phyloP scores from a whole-genome alignment of 1,140 invertebrate species.

The Uloborus diversus region DNA sequence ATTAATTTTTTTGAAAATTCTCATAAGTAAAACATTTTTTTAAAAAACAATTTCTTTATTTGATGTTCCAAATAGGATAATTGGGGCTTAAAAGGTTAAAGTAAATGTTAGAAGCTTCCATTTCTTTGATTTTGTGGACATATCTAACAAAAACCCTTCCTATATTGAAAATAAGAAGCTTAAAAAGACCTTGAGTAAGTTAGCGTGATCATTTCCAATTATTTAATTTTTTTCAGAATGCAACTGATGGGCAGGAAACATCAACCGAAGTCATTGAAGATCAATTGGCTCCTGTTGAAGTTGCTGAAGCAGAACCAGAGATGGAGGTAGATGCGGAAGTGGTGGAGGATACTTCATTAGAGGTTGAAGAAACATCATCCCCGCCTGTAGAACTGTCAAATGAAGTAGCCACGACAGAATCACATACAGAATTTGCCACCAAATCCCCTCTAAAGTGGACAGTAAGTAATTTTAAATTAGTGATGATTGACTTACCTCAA shows the following conservation, averaged over 20 bases:
- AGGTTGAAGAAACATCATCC: background rate
- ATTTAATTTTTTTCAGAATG: background rate
- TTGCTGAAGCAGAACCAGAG: background rate
- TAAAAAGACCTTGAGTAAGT: too few species aligned
- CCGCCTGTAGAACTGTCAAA: background rate
- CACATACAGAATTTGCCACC: conserved; percentile 38
- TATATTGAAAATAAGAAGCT: too few species aligned
- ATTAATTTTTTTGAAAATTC: too few species aligned
- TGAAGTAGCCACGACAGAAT: background rate
- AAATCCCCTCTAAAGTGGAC: conserved; percentile 60
- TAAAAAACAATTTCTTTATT: too few species aligned
- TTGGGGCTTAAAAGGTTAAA: too few species aligned
- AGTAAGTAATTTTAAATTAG: conserved; percentile 56
- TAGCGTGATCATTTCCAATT: too few species aligned
- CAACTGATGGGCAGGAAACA: background rate
- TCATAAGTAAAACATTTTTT: too few species aligned
- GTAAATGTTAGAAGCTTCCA: too few species aligned
- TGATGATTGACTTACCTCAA: too few species aligned
- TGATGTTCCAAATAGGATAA: too few species aligned
- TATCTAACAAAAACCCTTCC: too few species aligned
- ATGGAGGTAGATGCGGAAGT: background rate
- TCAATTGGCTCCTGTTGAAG: background rate
- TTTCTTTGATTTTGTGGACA: too few species aligned
- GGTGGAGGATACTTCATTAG: background rate
- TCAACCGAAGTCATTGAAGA: background rate